phyloP scores from a whole-genome alignment of 1,140 invertebrate genomes.

The Dreissena rostriformis region DNA sequence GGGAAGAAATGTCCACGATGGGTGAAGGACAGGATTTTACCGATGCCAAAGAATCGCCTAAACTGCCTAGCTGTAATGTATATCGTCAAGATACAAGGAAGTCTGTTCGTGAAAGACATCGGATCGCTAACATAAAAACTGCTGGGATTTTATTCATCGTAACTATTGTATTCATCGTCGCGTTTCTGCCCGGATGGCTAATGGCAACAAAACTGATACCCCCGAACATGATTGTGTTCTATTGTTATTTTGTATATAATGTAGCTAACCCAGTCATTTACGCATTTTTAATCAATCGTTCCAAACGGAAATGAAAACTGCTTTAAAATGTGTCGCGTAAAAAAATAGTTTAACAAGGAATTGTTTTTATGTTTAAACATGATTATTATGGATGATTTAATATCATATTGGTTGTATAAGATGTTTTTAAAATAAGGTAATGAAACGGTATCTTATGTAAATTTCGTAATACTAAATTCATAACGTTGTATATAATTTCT shows the following conservation, averaged over 20 bases:
- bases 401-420: too few relatives aligned
- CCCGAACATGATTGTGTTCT: slow-evolving; percentile 74
- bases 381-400: too few relatives aligned
- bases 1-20: not conserved
- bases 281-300: slow-evolving; percentile 79
- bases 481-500: too few relatives aligned
- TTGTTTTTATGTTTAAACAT: too few relatives aligned
- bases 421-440: too few relatives aligned
- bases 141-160: slow-evolving; percentile 79
- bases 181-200: slow-evolving; percentile 78
- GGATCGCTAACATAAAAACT: slow-evolving; percentile 76
- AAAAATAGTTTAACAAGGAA: too few relatives aligned
- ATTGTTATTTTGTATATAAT: slow-evolving; percentile 79
- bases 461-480: too few relatives aligned
- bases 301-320: slow-evolving; percentile 74
- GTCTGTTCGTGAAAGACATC: slow-evolving; percentile 62
- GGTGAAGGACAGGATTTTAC: not conserved
- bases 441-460: too few relatives aligned
- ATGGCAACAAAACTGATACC: slow-evolving; percentile 72
- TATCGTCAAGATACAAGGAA: slow-evolving; percentile 24
- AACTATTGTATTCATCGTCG: slow-evolving; percentile 77
- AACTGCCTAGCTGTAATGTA: slow-evolving; percentile 45
- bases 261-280: slow-evolving; percentile 80
- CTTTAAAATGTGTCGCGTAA: slow-evolving; percentile 64
- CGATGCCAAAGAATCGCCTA: slow-evolving; percentile 24